These are phyloP conservation scores for Parnassius glacialis DNA, from an alignment of 2,888 invertebrate species.

Conservation along the genomic window DNA sequence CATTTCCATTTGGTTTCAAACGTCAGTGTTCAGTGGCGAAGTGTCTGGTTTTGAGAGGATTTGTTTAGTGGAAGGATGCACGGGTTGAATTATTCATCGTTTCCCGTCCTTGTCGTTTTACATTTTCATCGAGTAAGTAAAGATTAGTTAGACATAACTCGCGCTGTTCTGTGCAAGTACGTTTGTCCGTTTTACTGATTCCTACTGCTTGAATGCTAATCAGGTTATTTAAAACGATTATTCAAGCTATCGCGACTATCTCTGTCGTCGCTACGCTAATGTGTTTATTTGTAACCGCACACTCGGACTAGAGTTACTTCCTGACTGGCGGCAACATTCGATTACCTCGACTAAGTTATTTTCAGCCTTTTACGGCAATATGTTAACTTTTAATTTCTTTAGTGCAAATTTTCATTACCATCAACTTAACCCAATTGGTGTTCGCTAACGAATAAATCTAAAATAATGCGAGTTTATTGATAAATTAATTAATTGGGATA, in stretches of 20 bases:
- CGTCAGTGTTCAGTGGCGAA: slow-evolving; percentile 35
- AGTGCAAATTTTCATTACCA: neutral
- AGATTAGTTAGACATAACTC: slow-evolving; percentile 23
- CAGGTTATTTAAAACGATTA: slow-evolving; percentile 21
- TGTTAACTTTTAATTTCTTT: slow-evolving; percentile 2
- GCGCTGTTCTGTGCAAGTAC: slow-evolving; percentile 14
- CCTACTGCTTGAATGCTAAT: slow-evolving; percentile 19
- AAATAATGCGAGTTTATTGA: neutral
- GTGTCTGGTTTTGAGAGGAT: slow-evolving; percentile 47
- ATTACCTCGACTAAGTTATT: slow-evolving; percentile 10
- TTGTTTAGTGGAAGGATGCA: slow-evolving; percentile 49
- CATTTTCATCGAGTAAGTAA: slow-evolving; percentile 35
- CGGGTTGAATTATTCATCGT: slow-evolving; percentile 54
- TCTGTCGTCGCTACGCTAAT: slow-evolving; percentile 26
- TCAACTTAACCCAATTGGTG: neutral
- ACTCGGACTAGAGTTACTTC: slow-evolving; percentile 30
- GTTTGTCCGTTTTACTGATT: slow-evolving; percentile 3
- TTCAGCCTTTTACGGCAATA: slow-evolving; percentile 7
- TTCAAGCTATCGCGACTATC: slow-evolving; percentile 18
- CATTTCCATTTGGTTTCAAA: neutral
- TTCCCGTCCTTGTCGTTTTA: slow-evolving; percentile 55
- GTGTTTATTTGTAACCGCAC: slow-evolving; percentile 33
- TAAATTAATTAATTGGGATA: slow-evolving; percentile 9
- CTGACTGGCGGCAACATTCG: slow-evolving; percentile 14
- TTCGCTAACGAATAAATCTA: no score